Evolutionary conservation across 2,888 invertebrate species (phyloP).

Genomic region (Sympetrum striolatum): DNA sequence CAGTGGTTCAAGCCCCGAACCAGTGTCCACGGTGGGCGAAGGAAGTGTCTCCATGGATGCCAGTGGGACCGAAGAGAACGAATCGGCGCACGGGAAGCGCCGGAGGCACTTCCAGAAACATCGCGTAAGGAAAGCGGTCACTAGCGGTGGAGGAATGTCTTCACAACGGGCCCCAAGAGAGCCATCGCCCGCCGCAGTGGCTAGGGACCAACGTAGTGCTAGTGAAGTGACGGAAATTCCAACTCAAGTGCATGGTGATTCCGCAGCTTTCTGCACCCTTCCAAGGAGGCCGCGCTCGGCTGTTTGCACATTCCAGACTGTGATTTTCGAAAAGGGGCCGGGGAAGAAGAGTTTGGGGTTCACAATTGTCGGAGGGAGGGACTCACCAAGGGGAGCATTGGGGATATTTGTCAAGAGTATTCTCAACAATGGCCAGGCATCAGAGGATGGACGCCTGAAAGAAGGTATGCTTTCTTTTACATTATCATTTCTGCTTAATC

Average conservation of each 20-base stretch:
- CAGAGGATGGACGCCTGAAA: conserved; percentile 80
- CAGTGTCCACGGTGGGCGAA: neutral
- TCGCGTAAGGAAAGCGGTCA: conserved; percentile 48
- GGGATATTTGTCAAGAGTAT: conserved; percentile 89
- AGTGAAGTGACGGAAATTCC: neutral
- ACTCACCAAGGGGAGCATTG: conserved; percentile 82
- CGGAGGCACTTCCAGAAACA: conserved; percentile 55
- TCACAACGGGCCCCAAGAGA: conserved; percentile 7
- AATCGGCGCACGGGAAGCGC: neutral
- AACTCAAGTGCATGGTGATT: neutral
- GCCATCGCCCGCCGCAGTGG: conserved; percentile 34
- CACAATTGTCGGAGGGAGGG: conserved; percentile 86
- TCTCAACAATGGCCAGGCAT: conserved; percentile 80
- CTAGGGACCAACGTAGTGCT: conserved; percentile 38
- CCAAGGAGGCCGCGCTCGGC: conserved; percentile 74
- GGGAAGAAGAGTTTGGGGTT: conserved; percentile 88
- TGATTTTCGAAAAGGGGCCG: conserved; percentile 79
- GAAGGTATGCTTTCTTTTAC: conserved; percentile 66
- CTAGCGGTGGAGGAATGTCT: neutral
- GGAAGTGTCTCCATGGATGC: neutral
- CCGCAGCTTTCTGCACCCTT: conserved; percentile 74
- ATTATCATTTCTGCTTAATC: no score
- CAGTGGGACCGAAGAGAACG: neutral
- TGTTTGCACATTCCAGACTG: conserved; percentile 74
- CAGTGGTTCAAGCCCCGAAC: conserved; percentile 40